These are phyloP conservation scores for Clivina fossor DNA, from an alignment of 2,888 invertebrate genomes.

Conservation along the genomic window DNA sequence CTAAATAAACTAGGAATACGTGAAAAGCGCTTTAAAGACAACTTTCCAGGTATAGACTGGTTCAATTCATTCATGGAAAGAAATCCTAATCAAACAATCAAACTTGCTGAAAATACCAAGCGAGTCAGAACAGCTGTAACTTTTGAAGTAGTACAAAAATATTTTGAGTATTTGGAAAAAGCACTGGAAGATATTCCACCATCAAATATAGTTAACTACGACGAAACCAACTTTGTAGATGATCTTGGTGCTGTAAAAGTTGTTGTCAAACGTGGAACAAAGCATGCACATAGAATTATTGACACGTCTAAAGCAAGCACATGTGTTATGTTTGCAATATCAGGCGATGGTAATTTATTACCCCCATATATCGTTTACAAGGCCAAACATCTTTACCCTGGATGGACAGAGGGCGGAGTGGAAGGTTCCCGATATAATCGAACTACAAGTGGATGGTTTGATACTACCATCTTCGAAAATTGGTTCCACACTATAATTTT, in stretches of 20 bases:
- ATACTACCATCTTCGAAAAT: constrained; percentile 37
- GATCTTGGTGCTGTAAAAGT: constrained; percentile 9
- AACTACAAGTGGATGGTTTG: constrained; percentile 41
- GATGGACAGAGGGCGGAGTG: constrained; percentile 43
- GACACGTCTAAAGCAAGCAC: constrained; percentile 34
- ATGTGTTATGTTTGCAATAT: constrained; percentile 43
- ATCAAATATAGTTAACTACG: constrained; percentile 7
- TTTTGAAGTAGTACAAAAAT: constrained; percentile 34
- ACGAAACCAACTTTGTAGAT: constrained; percentile 6
- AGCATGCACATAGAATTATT: constrained; percentile 33
- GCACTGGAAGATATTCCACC: neutral
- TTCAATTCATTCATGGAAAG: neutral
- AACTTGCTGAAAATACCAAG: constrained; percentile 19
- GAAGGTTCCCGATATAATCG: constrained; percentile 39
- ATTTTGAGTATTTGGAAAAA: constrained; percentile 20
- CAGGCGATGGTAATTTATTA: constrained; percentile 42
- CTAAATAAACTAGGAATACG: neutral
- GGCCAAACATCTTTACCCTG: constrained; percentile 40
- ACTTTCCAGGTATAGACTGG: neutral
- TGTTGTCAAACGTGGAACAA: constrained; percentile 28
- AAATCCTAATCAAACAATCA: neutral
- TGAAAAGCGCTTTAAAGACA: neutral
- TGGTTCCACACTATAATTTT: constrained; percentile 39
- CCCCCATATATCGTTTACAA: constrained; percentile 46
- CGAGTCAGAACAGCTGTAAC: too few relatives aligned